Base-by-base conservation (phyloP, 2,888 invertebrate species). In the Colostygia pectinataria region DNA sequence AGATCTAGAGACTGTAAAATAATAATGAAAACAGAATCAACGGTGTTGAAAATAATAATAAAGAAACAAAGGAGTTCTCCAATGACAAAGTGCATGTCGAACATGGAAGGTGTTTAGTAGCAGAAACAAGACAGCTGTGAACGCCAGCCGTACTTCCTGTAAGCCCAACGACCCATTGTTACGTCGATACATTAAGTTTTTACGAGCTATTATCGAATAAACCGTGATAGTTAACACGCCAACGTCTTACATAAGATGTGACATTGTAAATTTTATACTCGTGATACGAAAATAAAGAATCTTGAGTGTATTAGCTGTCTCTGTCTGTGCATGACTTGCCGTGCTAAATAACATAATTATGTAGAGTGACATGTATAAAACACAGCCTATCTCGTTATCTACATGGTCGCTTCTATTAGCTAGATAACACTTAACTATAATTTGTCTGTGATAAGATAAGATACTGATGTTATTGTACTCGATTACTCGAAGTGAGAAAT, bases 91-190 rank as follows among this genome's bases (percentile, higher is more conserved):
- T 38, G 29, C 34, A 33, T 57, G 44, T 42, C 52, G 39, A 49
- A 53, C 36, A 54, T 60, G 50, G 52, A 66, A 63, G 65, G 66
- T 64, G 59, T 58, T 49, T 55, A 43, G 42, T 44, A 38, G 57
- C 47, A 48, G 52, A 49, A 48, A 48, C 60, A 53, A 59, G 66
- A 73, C 84, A 84, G 83, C 84, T 83, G 83, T 71, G 66, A 61
- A 60, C 66, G 54, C 77, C 64, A 78, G 74, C 75, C 80, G 77
- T 66, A 78, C 80, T 85, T 87, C 86, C 86, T 85, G 85, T 68
- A 77, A 57, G 63, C 69, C 75, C 75, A 77, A 75, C 77, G 74
- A 76, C 70, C 81, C 71, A 87, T 87, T 87, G 85, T 87, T 77
- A 71, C 63, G 55, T 64, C 58, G 67, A 70, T 65, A 66, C 67